Evolutionary conservation across 1,140 invertebrate genomes (phyloP).

Genomic region (Aphelinus certus): DNA sequence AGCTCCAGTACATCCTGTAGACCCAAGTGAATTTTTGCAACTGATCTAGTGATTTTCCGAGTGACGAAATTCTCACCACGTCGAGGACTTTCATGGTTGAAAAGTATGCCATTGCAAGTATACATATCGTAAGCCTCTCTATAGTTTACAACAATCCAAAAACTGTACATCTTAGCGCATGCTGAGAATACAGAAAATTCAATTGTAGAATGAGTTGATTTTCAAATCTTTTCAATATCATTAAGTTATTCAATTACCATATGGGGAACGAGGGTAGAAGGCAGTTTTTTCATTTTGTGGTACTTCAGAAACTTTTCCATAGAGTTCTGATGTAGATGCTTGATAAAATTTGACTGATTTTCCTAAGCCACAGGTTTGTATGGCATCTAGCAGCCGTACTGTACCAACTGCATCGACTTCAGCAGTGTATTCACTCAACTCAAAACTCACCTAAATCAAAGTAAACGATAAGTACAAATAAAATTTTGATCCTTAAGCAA

Average conservation of each 20-base stretch:
- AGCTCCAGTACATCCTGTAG: constrained; percentile 89
- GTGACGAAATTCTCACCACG: constrained; percentile 99
- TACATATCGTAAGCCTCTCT: constrained; percentile 98
- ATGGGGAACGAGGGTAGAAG: constrained; percentile 99
- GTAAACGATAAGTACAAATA: too few relatives aligned
- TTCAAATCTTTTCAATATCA: too few relatives aligned
- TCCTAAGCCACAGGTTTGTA: constrained; percentile 90
- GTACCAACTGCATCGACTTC: constrained; percentile 99
- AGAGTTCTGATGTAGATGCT: constrained; percentile 98
- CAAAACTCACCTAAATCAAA: constrained; percentile 83
- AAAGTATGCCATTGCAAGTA: constrained; percentile 98
- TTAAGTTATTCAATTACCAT: constrained; percentile 75
- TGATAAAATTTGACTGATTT: constrained; percentile 94
- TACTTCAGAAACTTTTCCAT: constrained; percentile 96
- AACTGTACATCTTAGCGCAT: constrained; percentile 97
- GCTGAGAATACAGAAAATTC: constrained; percentile 70
- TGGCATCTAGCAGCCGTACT: constrained; percentile 92
- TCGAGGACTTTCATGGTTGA: constrained; percentile 98
- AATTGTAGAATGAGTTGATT: too few relatives aligned
- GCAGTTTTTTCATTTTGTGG: constrained; percentile 98
- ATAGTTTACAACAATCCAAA: constrained; percentile 99
- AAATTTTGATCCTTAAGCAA: too few relatives aligned
- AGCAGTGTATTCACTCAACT: constrained; percentile 98
- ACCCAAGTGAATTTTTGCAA: constrained; percentile 94
- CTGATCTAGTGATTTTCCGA: constrained; percentile 95